Conservation (phyloP, 2,113 vertebrate species). For the Nematolebias whitei region DNA sequence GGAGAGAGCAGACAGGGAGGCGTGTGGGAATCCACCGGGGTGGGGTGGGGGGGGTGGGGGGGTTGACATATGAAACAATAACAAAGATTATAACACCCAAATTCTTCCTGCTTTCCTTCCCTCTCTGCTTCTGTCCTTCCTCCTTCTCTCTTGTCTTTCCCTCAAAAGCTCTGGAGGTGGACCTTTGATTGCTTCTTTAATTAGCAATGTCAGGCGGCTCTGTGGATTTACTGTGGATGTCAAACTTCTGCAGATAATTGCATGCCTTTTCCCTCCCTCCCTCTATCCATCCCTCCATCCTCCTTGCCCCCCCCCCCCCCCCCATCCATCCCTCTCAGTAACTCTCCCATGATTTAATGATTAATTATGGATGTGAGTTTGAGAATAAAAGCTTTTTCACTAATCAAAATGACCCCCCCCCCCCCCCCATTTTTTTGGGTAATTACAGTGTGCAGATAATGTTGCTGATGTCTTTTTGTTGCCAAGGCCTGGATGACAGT, state of each 20-base stretch:
- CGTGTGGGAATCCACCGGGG: slow-evolving; percentile 23
- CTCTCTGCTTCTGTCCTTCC: slow-evolving; percentile 60
- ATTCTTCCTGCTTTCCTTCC: slow-evolving; percentile 28
- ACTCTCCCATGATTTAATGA: slow-evolving; percentile 91
- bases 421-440: slow-evolving; percentile 50
- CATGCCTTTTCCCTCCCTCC: slow-evolving; percentile 83
- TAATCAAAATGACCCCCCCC: slow-evolving; percentile 89
- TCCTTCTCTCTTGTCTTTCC: slow-evolving; percentile 68
- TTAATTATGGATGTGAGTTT: slow-evolving; percentile 99
- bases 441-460: slow-evolving; percentile 90
- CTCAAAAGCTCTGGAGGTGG: slow-evolving; percentile 86
- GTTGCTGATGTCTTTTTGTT: slow-evolving; percentile 73
- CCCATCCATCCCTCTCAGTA: slow-evolving; percentile 72
- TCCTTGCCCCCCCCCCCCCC: slow-evolving; percentile 67
- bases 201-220: slow-evolving; percentile 92
- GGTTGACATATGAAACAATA: slow-evolving; percentile 69
- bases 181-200: slow-evolving; percentile 96
- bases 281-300: slow-evolving; percentile 56
- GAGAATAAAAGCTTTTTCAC: slow-evolving; percentile 91
- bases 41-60: slow-evolving; percentile 34
- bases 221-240: slow-evolving; percentile 95
- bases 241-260: slow-evolving; percentile 96
- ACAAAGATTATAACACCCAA: slow-evolving; percentile 64
- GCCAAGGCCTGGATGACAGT: slow-evolving; percentile 44
- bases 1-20: slow-evolving; percentile 7